A percentile compares a stretch with the other conserved stretches of the same genome.
These are phyloP conservation scores for Metallyticus violacea DNA, from an alignment of 2,888 invertebrate genomes.

Conservation along the genomic window DNA sequence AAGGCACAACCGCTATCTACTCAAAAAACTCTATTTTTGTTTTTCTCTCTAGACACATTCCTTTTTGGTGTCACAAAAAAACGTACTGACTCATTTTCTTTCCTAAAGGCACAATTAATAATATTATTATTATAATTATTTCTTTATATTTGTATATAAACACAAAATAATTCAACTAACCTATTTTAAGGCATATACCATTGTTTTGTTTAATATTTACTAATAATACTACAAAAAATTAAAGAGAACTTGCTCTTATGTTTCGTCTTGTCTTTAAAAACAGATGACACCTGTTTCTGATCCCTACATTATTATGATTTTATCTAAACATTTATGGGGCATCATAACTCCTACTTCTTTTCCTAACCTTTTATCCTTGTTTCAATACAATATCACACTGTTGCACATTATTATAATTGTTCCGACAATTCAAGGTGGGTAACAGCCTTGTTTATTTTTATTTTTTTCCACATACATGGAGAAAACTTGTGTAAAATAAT, in stretches of 20 bases:
- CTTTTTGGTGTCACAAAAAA: conserved; percentile 18
- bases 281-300: conserved; percentile 15
- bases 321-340: conserved; percentile 16
- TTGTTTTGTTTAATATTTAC: conserved; percentile 26
- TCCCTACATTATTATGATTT: conserved; percentile 4
- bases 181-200: conserved; percentile 25
- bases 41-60: not conserved
- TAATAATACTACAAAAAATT: conserved; percentile 31
- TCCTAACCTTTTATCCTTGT: not conserved
- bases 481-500: not conserved
- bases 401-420: not conserved
- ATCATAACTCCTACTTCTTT: not conserved
- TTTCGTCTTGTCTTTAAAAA: conserved; percentile 19
- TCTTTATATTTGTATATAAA: conserved; percentile 17
- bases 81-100: conserved; percentile 11
- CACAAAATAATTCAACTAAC: conserved; percentile 18
- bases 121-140: conserved; percentile 21
- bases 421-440: not conserved
- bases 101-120: conserved; percentile 26
- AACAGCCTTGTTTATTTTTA: not conserved
- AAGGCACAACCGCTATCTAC: conserved; percentile 27
- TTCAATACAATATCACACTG: conserved; percentile 23
- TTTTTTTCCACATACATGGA: not conserved
- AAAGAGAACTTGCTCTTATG: conserved; percentile 21
- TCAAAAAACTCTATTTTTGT: conserved; percentile 20